phyloP scores from a whole-genome alignment of 2,113 vertebrate species.

The Pica pica region DNA sequence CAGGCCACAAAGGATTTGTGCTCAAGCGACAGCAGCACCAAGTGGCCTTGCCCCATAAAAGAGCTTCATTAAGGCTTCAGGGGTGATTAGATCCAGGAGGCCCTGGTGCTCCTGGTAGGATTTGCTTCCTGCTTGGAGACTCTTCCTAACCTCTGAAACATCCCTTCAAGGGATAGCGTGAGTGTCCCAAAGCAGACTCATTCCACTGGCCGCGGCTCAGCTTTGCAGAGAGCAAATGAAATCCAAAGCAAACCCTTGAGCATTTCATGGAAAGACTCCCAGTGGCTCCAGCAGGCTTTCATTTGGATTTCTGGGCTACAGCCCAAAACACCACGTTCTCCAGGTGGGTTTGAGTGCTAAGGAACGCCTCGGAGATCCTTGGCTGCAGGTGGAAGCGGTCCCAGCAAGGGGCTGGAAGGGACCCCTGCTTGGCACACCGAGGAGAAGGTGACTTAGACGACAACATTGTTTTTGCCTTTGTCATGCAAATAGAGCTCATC shows the following conservation, averaged over 20 bases:
- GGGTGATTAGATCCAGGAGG: neutral
- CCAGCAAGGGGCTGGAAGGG: neutral
- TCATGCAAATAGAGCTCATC: neutral
- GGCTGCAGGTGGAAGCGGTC: neutral
- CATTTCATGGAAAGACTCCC: neutral
- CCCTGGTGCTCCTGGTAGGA: neutral
- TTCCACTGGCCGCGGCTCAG: neutral
- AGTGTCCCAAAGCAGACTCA: neutral
- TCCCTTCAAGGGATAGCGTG: neutral
- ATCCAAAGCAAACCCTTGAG: neutral
- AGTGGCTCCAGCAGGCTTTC: neutral
- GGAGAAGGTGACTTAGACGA: neutral
- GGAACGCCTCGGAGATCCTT: neutral
- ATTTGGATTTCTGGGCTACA: neutral
- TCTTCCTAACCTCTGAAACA: neutral
- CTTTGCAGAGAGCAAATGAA: neutral
- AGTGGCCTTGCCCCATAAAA: neutral
- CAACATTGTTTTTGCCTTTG: neutral
- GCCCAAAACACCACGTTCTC: neutral
- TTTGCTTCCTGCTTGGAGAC: neutral
- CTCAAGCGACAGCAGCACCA: fast-evolving
- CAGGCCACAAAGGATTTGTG: fast-evolving
- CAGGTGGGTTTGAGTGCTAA: neutral
- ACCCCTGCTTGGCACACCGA: neutral
- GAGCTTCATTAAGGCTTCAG: neutral